These are phyloP conservation scores for Euphonia xanthogaster DNA, from an alignment of 2,797 vertebrate genomes.

Conservation along the genomic window DNA sequence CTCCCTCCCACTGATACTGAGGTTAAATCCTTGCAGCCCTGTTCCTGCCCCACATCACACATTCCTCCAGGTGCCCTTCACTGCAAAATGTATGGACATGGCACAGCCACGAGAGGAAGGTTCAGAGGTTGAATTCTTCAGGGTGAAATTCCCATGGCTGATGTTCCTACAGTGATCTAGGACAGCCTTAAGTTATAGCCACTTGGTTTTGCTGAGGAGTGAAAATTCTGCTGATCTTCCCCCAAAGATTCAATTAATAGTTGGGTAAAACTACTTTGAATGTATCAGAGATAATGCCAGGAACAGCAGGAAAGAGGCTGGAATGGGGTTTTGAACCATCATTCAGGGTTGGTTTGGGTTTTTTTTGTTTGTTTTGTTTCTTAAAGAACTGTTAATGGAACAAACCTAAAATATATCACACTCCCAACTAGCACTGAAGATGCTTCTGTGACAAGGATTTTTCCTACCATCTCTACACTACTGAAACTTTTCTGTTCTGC, in stretches of 20 bases:
- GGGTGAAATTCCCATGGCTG: background rate
- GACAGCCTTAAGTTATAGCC: background rate
- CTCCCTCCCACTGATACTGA: rapidly evolving
- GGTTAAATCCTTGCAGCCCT: background rate
- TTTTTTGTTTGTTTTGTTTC: background rate
- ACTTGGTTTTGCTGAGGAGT: background rate
- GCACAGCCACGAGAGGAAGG: background rate
- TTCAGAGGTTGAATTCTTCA: background rate
- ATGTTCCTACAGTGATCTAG: background rate
- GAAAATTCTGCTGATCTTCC: background rate
- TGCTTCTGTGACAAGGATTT: background rate
- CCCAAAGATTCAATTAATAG: conserved; percentile 1
- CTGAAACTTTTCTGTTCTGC: background rate
- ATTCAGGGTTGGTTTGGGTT: background rate
- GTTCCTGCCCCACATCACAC: background rate
- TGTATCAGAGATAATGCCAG: background rate
- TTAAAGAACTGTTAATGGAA: background rate
- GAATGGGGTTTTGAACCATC: background rate
- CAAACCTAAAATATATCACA: background rate
- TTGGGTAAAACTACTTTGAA: background rate
- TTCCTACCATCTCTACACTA: background rate
- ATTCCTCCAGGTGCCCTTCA: background rate
- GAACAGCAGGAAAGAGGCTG: background rate
- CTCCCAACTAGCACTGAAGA: background rate
- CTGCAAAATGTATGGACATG: rapidly evolving